Conservation (phyloP, 2,113 vertebrate genomes). For the Sylvilagus bachmani region DNA sequence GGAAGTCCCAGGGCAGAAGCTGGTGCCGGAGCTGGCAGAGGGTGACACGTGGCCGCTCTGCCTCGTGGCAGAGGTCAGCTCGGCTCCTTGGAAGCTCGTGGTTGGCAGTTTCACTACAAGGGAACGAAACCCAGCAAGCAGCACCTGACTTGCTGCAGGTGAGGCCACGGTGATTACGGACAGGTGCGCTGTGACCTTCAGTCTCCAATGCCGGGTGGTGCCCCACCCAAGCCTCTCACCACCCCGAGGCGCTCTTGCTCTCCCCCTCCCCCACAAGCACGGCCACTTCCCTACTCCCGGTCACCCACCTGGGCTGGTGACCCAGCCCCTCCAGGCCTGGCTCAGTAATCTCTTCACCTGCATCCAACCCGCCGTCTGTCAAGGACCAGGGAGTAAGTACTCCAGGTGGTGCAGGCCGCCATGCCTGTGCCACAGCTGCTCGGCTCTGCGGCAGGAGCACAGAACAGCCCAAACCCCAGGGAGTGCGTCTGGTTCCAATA, state of each 20-base stretch:
- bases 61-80: too few species aligned
- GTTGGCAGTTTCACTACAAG: too few species aligned
- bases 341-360: background rate
- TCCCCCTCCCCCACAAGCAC: background rate
- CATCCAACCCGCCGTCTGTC: background rate
- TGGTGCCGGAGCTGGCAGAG: too few species aligned
- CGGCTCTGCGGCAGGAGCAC: background rate
- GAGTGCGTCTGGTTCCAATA: background rate
- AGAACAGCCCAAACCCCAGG: background rate
- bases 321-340: background rate
- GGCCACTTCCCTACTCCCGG: background rate
- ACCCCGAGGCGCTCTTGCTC: background rate
- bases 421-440: background rate
- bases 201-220: fast-evolving
- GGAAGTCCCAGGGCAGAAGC: background rate
- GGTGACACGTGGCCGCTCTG: too few species aligned
- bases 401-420: background rate
- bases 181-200: too few species aligned
- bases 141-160: too few species aligned
- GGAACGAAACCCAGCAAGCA: background rate
- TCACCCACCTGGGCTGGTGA: background rate
- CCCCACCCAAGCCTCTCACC: background rate
- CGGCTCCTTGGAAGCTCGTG: too few species aligned
- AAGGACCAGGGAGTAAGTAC: background rate
- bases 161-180: too few species aligned